These are phyloP conservation scores for Cryptophagus acutangulus DNA, from an alignment of 2,888 invertebrate genomes.

Conservation along the genomic window DNA sequence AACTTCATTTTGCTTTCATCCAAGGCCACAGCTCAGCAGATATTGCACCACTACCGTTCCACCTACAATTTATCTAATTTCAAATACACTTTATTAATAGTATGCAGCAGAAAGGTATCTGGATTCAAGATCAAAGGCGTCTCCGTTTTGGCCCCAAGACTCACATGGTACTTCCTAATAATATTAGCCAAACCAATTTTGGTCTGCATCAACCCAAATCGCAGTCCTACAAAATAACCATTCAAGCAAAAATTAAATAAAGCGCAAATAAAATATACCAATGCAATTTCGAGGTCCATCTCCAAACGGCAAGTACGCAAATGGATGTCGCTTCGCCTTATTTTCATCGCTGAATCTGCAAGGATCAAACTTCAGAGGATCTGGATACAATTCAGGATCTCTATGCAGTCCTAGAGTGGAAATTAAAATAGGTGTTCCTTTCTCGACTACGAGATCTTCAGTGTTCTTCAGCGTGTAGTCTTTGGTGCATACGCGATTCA, in stretches of 20 bases:
- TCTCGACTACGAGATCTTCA: conserved; percentile 28
- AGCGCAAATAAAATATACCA: conserved; percentile 25
- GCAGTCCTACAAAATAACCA: conserved; percentile 25
- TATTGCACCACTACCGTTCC: too few species aligned
- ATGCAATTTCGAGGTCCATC: conserved; percentile 39
- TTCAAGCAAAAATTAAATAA: not conserved
- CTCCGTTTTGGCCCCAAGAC: conserved; percentile 20
- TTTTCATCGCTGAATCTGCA: conserved; percentile 42
- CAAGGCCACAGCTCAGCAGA: too few species aligned
- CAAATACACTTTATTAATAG: conserved; percentile 23
- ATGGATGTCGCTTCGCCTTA: conserved; percentile 31
- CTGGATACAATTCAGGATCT: conserved; percentile 39
- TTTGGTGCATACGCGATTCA: conserved; percentile 30
- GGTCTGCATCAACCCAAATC: conserved; percentile 34
- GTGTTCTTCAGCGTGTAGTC: conserved; percentile 29
- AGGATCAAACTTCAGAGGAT: conserved; percentile 45
- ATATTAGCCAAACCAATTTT: conserved; percentile 30
- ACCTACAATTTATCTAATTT: conserved; percentile 18
- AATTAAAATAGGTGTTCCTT: conserved; percentile 37
- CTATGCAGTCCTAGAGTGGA: conserved; percentile 38
- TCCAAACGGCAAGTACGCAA: conserved; percentile 36
- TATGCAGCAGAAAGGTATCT: conserved; percentile 22
- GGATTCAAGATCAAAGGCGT: conserved; percentile 22
- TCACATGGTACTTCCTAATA: conserved; percentile 27
- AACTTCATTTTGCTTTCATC: too few species aligned